Base-by-base conservation (phyloP, 2,888 invertebrate genomes). In the Acanthacorydalis orientalis region DNA sequence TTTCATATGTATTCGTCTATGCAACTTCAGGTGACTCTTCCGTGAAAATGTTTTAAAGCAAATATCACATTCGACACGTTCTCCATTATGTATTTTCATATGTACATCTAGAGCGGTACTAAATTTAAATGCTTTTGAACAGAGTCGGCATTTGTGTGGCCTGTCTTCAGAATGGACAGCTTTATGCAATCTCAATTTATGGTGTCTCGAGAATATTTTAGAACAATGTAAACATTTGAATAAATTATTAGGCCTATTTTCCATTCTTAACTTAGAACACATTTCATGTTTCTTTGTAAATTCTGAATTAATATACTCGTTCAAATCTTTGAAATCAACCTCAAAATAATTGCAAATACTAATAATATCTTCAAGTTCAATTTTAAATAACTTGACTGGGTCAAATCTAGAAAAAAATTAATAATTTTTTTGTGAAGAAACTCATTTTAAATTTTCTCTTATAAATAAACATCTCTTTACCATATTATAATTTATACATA, bases 21-120 rank as follows among this genome's bases (percentile, higher is more conserved):
- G 42, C 8, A 31, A 15, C 11, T 42, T 42, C n/a, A 42, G 9
- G 10, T 31, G 23, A 8, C 31, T 12, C n/a, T 42, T 62, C 46
- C 63, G 65, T 49, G 66, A 65, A n/a, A 69, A 57, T 49, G 64
- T 64, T 53, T 69, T 69, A 12, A 65, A 67, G 46, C 69, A 69
- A 12, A 61, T 64, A 45, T 68, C 67, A 50, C 69, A 69, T 43
- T 47, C 35, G 31, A 35, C 42, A 4, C 32, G 32, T n/a, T 15
- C n/a, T 11, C 35, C 37, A 23, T 47, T 37, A 14, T 46, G 46
- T 6, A 33, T 33, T 37, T 34, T 23, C 14, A 14, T 14, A 39
- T 46, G 46, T 31, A 42, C 42, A 23, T 15, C 10, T 2, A 42
- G 16, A 4, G 14, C 31, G n/a, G 14, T 12, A 6, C n/a, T 42